These are phyloP conservation scores for Noctuana brunneofusca DNA, from an alignment of 2,888 invertebrate genomes.

Conservation along the genomic window DNA sequence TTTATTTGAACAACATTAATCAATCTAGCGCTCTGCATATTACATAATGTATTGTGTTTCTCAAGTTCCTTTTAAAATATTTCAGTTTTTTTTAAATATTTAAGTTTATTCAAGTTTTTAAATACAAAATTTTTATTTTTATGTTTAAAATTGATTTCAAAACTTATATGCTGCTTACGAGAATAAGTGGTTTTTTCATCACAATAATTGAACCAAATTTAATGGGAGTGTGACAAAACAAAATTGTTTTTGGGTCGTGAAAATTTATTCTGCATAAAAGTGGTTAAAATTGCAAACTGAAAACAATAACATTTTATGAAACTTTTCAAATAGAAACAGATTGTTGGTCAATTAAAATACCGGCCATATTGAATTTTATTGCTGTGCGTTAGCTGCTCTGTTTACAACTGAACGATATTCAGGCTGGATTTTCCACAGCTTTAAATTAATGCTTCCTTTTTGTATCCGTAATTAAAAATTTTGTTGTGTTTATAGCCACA, in stretches of 20 bases:
- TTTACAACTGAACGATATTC: slow-evolving; percentile 24
- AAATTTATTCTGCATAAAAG: slow-evolving; percentile 18
- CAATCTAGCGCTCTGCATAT: too few relatives aligned
- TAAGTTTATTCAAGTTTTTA: too few relatives aligned
- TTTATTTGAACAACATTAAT: too few relatives aligned
- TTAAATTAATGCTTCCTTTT: slow-evolving; percentile 1
- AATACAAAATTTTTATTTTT: too few relatives aligned
- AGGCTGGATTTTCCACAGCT: slow-evolving; percentile 9
- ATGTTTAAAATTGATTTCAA: too few relatives aligned
- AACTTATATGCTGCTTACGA: not conserved
- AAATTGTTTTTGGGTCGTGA: slow-evolving; percentile 13
- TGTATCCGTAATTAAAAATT: too few relatives aligned
- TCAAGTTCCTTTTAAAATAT: too few relatives aligned
- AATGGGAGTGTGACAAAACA: slow-evolving; percentile 7
- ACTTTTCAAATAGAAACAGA: slow-evolving; percentile 26
- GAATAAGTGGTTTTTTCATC: slow-evolving; percentile 13
- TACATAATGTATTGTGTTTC: too few relatives aligned
- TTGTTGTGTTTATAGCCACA: too few relatives aligned
- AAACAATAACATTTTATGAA: slow-evolving; percentile 30
- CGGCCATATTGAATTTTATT: slow-evolving; percentile 27
- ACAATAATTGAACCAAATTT: slow-evolving; percentile 1
- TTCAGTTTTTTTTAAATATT: too few relatives aligned
- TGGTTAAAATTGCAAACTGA: slow-evolving; percentile 17
- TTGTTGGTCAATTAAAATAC: slow-evolving; percentile 28
- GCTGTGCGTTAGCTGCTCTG: slow-evolving; percentile 16